Evolutionary conservation across 2,113 vertebrate species (phyloP), one percentile per base, ranked within the genome.

Genomic region (Gila orcuttii): DNA sequence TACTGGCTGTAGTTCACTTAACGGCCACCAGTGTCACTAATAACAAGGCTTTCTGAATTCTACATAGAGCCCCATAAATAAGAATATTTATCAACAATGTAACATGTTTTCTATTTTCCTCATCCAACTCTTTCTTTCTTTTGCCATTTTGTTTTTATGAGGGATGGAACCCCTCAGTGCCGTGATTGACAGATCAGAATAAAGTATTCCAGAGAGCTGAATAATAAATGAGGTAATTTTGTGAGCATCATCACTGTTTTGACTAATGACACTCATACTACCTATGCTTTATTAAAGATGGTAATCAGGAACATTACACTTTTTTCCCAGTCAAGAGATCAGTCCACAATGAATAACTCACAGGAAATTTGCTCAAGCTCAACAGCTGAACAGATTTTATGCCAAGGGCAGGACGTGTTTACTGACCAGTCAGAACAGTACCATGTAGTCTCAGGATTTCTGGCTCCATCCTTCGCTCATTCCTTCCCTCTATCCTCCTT

Each of bases 391-490:
- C 42, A 68, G 62, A 82, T 82, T 50, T 68, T 25, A 31, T 82
- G 42, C 33, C 36, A 50, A 47, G 60, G 59, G 79, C 62, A 80
- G 15, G 36, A 82, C 62, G 15, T 50, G 45, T 68, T 68, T 68
- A 82, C 79, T 68, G 79, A 82, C 79, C 62, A 82, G 36, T 45
- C 79, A 64, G 79, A 82, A 33, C 42, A 68, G 79, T 23, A 82
- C 2, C 79, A 82, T 68, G 60, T 50, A 50, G 39, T 82, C 59
- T 82, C 39, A 23, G 39, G 31, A 50, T 39, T 77, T 81, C 83
- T 91, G 76, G n/a, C 86, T 90, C 86, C 84, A 85, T 69, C 60
- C 39, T 87, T 90, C 33, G 55, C 86, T 91, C 91, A 91, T 90
- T 90, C 87, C 88, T 86, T 92, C 90, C 89, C 90, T 88, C 84